Evolutionary conservation across 92 coral and sea anemone genomes (phyloP).

Genomic region (Meandrina meandrites): DNA sequence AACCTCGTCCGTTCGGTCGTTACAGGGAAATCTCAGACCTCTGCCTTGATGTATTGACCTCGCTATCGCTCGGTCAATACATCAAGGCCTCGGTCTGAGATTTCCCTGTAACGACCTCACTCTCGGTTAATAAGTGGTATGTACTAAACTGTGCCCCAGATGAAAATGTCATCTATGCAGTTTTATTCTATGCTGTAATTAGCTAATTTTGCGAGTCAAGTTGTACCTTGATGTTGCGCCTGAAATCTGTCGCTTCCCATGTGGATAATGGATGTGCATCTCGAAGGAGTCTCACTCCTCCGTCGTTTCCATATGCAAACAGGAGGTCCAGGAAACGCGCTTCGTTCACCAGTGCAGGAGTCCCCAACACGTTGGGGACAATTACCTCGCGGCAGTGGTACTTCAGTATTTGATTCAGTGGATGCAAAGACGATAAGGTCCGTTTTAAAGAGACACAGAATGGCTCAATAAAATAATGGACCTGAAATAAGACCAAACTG

Average conservation of each 20-base stretch:
- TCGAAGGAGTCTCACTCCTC: constrained; percentile 27
- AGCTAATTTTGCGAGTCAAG: background rate
- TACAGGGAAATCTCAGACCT: too few species aligned
- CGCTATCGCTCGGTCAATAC: too few species aligned
- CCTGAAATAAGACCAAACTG: background rate
- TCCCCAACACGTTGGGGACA: constrained; percentile 56
- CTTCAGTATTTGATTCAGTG: constrained; percentile 62
- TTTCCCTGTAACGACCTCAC: too few species aligned
- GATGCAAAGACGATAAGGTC: constrained; percentile 58
- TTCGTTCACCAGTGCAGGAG: constrained; percentile 42
- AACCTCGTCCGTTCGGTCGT: too few species aligned
- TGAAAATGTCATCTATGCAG: too few species aligned
- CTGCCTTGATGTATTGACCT: too few species aligned
- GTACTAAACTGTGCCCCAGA: too few species aligned
- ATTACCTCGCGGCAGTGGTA: constrained; percentile 71
- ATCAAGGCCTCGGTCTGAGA: too few species aligned
- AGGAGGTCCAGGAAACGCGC: constrained; percentile 35
- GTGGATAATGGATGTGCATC: constrained; percentile 27
- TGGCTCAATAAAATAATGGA: constrained; percentile 54
- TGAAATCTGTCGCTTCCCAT: constrained; percentile 56
- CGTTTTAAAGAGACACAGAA: constrained; percentile 67
- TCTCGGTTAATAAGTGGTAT: too few species aligned
- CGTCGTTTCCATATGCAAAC: constrained; percentile 57
- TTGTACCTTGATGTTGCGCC: constrained; percentile 15
- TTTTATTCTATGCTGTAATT: background rate